These are phyloP conservation scores for Streptopelia turtur DNA, from an alignment of 2,797 vertebrate genomes.

Conservation along the genomic window DNA sequence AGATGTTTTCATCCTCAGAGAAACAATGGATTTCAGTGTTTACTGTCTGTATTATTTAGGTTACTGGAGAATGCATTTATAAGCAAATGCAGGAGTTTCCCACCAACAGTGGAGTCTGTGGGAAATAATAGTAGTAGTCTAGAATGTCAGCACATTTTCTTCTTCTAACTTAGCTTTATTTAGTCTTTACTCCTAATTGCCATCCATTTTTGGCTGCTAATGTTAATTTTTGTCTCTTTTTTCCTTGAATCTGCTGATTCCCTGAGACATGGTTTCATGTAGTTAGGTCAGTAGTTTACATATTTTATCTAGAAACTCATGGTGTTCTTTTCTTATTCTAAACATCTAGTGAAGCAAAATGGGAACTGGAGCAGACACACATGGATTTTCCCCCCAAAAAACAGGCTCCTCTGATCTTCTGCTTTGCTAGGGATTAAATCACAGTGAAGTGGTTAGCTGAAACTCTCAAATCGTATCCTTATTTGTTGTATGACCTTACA, in stretches of 20 bases:
- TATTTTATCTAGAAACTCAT: background rate
- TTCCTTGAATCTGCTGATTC: background rate
- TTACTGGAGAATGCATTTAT: background rate
- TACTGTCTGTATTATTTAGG: background rate
- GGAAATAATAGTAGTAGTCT: background rate
- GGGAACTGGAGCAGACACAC: background rate
- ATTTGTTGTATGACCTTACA: background rate
- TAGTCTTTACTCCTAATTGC: background rate
- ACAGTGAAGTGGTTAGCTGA: background rate
- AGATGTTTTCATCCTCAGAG: background rate
- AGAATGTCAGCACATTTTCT: background rate
- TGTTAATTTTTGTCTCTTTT: background rate
- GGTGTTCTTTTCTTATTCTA: background rate
- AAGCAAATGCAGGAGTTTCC: constrained; percentile 26
- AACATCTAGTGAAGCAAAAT: background rate
- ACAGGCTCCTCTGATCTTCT: background rate
- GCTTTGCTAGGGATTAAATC: background rate
- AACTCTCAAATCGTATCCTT: background rate
- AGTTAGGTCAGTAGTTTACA: background rate
- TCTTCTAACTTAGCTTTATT: constrained; percentile 3
- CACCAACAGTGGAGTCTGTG: background rate
- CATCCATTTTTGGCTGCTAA: background rate
- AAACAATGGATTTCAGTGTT: background rate
- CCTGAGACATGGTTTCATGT: background rate
- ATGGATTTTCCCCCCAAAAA: background rate